phyloP scores from a whole-genome alignment of 2,888 invertebrate genomes.

The Sthenelais limicola region DNA sequence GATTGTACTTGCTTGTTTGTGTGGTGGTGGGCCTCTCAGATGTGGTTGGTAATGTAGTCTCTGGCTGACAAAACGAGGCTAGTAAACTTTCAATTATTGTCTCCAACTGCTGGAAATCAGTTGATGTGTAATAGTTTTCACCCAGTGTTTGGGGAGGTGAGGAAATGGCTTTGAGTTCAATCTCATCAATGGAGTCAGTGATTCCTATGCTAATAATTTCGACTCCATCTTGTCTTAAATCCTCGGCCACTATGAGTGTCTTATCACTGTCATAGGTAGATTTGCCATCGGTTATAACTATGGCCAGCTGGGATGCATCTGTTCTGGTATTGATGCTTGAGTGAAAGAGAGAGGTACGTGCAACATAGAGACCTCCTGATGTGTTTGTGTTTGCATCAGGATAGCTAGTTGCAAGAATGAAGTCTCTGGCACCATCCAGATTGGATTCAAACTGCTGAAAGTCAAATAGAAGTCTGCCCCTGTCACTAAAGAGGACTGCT shows the following conservation, averaged over 20 bases:
- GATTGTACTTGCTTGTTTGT: too few relatives aligned
- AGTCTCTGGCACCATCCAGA: slow-evolving; percentile 31
- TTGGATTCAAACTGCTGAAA: slow-evolving; percentile 12
- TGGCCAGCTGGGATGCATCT: slow-evolving; percentile 19
- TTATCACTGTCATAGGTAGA: slow-evolving; percentile 28
- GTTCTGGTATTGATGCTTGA: slow-evolving; percentile 2
- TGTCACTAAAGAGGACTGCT: slow-evolving; percentile 14
- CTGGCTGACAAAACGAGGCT: too few relatives aligned
- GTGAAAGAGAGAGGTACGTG: slow-evolving; percentile 14
- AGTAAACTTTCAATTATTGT: neutral
- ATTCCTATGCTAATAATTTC: slow-evolving; percentile 29
- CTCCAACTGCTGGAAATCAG: slow-evolving; percentile 20
- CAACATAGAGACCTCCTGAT: slow-evolving; percentile 44
- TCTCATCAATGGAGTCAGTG: slow-evolving; percentile 24
- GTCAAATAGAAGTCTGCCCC: slow-evolving; percentile 1
- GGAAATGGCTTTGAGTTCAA: slow-evolving; percentile 39
- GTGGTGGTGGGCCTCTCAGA: too few relatives aligned
- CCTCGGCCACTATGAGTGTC: slow-evolving; percentile 22
- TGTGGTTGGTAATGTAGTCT: too few relatives aligned
- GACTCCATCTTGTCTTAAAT: slow-evolving; percentile 13
- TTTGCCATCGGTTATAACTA: slow-evolving; percentile 40
- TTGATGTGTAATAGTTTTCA: slow-evolving; percentile 5
- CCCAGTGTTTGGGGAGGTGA: slow-evolving; percentile 15
- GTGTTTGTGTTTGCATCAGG: slow-evolving; percentile 46
- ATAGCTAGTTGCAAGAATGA: slow-evolving; percentile 40